Base-by-base conservation (phyloP, 2,113 vertebrate genomes). In the Actenoides lindsayi region DNA sequence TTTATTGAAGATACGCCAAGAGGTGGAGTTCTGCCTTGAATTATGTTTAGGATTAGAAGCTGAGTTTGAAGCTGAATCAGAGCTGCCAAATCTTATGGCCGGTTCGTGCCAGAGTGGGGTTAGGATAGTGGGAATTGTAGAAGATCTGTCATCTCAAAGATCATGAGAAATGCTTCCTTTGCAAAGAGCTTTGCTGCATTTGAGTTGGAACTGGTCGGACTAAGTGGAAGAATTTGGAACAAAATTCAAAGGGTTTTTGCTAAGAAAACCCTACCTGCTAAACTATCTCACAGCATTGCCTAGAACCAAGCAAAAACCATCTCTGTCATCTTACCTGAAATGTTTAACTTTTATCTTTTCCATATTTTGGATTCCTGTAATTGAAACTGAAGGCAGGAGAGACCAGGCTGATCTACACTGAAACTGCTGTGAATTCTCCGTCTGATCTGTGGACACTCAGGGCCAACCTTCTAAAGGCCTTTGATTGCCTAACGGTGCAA, bases 1-100 rank as follows among this genome's bases (percentile, higher is more conserved):
- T 97, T 96, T 92, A 94, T 76, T 96, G 94, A 97, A 96, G 96
- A 73, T 83, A 19, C 0, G 96, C 96, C 95, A 97, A 94, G 96
- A 87, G 95, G 96, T 92, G 94, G 95, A 96, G 95, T 93, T 95
- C 74, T 89, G 69, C 67, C 78, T 90, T 76, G 4, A 33, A 95
- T 96, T 83, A 51, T 71, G 74, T 94, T 95, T 90, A 91, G 84
- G 75, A 50, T 70, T 84, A 62, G 86, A 87, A 89, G 62, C 4
- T 74, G 57, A 59, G 83, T 78, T 95, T 78, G 77, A 89, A 81
- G 56, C 23, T 42, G 73, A 79, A 90, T 90, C 67, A 73, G 73
- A 95, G 74, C 46, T 95, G 93, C 94, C 97, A 96, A 50, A 95
- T 90, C 94, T 83, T 51, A 13, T 50, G 87, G 93, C 89, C 76